These are phyloP conservation scores for Centropristis striata DNA, from an alignment of 2,113 vertebrate genomes.

Conservation along the genomic window DNA sequence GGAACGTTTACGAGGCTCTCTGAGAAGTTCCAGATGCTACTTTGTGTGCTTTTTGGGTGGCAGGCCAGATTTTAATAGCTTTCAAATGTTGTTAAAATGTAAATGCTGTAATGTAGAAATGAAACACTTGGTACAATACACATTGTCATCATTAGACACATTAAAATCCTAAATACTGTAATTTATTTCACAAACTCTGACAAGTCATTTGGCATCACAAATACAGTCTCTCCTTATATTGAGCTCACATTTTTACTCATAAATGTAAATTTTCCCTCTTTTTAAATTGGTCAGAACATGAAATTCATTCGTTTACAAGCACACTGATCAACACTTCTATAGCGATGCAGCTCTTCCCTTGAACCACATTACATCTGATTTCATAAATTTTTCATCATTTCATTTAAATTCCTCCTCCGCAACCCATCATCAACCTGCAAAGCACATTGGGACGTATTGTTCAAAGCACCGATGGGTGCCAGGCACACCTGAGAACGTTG, in stretches of 20 bases:
- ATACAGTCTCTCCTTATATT: slow-evolving; percentile 78
- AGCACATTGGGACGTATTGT: slow-evolving; percentile 67
- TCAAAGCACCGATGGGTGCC: slow-evolving; percentile 72
- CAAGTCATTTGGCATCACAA: slow-evolving; percentile 84
- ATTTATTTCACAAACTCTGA: slow-evolving; percentile 83
- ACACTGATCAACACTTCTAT: slow-evolving; percentile 68
- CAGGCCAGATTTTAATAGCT: slow-evolving; percentile 54
- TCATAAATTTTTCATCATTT: slow-evolving; percentile 57
- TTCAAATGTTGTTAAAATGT: slow-evolving; percentile 54
- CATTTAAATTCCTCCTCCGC: slow-evolving; percentile 55
- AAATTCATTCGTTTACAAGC: slow-evolving; percentile 66
- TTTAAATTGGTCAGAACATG: slow-evolving; percentile 66
- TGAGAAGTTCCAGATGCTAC: slow-evolving; percentile 73
- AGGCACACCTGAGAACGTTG: slow-evolving; percentile 78
- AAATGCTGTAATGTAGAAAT: slow-evolving; percentile 30
- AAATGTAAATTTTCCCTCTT: slow-evolving; percentile 82
- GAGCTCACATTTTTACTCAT: slow-evolving; percentile 75
- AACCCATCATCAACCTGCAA: slow-evolving; percentile 70
- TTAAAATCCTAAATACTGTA: slow-evolving; percentile 80
- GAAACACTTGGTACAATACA: slow-evolving; percentile 44
- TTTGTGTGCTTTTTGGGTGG: slow-evolving; percentile 45
- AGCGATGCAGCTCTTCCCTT: slow-evolving; percentile 75
- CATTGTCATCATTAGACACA: slow-evolving; percentile 51
- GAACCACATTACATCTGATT: slow-evolving; percentile 71
- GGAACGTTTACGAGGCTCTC: slow-evolving; percentile 56